Conservation (phyloP, 2,888 invertebrate species). For the Dicycla oo region DNA sequence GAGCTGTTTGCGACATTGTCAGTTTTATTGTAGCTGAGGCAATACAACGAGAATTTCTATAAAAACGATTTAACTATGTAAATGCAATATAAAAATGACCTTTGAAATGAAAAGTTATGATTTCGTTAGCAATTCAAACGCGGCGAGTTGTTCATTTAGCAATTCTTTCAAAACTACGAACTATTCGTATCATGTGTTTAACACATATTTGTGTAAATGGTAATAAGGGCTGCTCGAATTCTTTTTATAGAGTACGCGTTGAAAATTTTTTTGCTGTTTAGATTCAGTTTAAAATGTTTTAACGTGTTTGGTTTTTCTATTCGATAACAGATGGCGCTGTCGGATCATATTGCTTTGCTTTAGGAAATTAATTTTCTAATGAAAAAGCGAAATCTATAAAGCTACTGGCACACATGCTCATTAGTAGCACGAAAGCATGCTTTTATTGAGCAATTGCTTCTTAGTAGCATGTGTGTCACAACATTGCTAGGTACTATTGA, state of each 20-base stretch:
- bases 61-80: not conserved
- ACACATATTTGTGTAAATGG: not conserved
- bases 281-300: not conserved
- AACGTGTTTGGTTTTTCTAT: constrained; percentile 65
- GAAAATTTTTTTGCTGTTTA: not conserved
- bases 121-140: constrained; percentile 22
- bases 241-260: too few relatives aligned
- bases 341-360: too few relatives aligned
- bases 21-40: constrained; percentile 13
- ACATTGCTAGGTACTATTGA: too few relatives aligned
- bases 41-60: not conserved
- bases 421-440: too few relatives aligned
- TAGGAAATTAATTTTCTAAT: not conserved
- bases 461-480: too few relatives aligned
- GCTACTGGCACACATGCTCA: too few relatives aligned
- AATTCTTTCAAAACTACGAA: constrained; percentile 22
- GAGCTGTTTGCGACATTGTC: constrained; percentile 1
- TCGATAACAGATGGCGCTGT: constrained; percentile 74
- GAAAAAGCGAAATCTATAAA: not conserved
- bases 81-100: constrained; percentile 28
- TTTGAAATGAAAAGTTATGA: constrained; percentile 37
- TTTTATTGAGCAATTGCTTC: too few relatives aligned
- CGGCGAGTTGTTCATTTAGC: not conserved
- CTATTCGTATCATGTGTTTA: not conserved
- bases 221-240: not conserved